Conservation (phyloP, 1,140 invertebrate species). For the Euwallacea fornicatus region DNA sequence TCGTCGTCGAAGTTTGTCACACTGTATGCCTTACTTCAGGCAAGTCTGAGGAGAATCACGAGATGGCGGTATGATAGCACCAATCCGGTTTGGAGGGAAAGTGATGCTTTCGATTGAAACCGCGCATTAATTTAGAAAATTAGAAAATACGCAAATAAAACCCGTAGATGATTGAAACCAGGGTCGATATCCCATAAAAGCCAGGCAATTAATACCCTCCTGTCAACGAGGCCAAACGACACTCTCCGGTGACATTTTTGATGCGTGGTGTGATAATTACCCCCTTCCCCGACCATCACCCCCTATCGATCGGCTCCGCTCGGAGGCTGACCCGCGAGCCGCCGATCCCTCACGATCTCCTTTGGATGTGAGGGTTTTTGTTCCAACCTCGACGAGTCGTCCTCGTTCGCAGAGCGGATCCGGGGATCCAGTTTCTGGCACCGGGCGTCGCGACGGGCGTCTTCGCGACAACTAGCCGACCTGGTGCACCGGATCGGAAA, state of each 20-base stretch:
- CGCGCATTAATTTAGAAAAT: too few relatives aligned
- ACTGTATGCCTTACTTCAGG: too few relatives aligned
- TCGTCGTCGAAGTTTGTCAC: too few relatives aligned
- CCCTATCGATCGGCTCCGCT: conserved; percentile 45
- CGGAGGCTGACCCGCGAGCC: conserved; percentile 39
- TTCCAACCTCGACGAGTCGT: conserved; percentile 16
- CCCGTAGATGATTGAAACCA: too few relatives aligned
- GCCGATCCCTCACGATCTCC: conserved; percentile 38
- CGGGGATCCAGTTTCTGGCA: conserved; percentile 11
- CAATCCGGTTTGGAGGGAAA: too few relatives aligned
- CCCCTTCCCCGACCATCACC: conserved; percentile 12
- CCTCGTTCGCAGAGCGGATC: conserved; percentile 1
- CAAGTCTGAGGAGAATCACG: too few relatives aligned
- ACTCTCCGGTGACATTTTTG: not conserved
- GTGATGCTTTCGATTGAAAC: too few relatives aligned
- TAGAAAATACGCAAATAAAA: too few relatives aligned
- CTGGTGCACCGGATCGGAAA: conserved; percentile 23
- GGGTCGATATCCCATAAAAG: not conserved
- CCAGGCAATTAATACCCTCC: not conserved
- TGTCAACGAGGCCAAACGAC: not conserved
- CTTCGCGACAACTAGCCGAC: conserved; percentile 4
- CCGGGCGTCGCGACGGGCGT: conserved; percentile 22
- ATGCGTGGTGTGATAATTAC: conserved; percentile 13
- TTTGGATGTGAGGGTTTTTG: not conserved
- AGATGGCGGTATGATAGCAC: too few relatives aligned